Evolutionary conservation across 2,888 invertebrate genomes (phyloP).

Genomic region (Elaeidobius kamerunicus): DNA sequence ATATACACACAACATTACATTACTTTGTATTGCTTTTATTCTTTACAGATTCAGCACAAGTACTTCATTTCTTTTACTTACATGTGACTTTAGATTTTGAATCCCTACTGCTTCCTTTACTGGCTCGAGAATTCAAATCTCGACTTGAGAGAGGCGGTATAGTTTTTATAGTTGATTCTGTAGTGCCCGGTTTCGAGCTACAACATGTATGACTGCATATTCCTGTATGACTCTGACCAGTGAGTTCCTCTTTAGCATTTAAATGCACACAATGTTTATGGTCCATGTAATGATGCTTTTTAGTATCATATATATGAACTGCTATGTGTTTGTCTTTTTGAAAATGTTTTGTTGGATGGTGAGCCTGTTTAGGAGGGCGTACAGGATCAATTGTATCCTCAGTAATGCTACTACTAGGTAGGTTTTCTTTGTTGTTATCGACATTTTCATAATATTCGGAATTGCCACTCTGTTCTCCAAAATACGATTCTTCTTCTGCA

Average conservation of each 20-base stretch:
- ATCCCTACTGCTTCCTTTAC: constrained; percentile 10
- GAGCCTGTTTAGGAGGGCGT: background rate
- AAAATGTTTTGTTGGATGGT: background rate
- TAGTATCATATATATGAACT: constrained; percentile 38
- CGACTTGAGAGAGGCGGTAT: constrained; percentile 20
- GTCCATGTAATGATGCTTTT: constrained; percentile 1
- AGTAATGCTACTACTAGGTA: background rate
- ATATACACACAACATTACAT: background rate
- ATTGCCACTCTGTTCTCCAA: constrained; percentile 26
- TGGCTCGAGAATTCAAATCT: constrained; percentile 1
- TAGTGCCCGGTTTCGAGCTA: constrained; percentile 1
- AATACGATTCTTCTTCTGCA: constrained; percentile 32
- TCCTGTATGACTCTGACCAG: background rate
- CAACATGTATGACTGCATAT: background rate
- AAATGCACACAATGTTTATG: constrained; percentile 34
- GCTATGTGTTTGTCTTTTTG: constrained; percentile 39
- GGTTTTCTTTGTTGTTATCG: constrained; percentile 10
- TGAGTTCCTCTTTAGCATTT: background rate
- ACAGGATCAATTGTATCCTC: too few species aligned
- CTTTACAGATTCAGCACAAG: background rate
- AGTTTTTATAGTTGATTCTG: constrained; percentile 16
- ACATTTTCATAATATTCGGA: constrained; percentile 16
- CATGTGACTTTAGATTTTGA: constrained; percentile 35
- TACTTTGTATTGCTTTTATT: background rate
- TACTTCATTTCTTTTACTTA: constrained; percentile 31